Evolutionary conservation across 2,888 invertebrate genomes (phyloP), one percentile per base, ranked within the genome.

Genomic region (Cenopis cana): DNA sequence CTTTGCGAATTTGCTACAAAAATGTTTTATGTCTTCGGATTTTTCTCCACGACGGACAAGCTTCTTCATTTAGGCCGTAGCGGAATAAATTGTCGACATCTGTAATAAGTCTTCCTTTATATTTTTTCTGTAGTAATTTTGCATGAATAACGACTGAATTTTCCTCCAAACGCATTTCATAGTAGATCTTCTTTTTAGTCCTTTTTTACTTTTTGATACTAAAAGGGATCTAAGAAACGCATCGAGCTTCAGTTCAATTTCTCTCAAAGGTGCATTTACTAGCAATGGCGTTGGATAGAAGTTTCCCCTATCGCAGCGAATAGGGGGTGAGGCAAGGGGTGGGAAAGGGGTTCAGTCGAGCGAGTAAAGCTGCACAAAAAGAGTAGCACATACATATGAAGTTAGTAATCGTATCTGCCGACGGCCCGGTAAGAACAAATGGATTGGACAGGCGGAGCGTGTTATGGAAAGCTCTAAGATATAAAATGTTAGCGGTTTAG

Each of bases 351-450:
- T 64, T 64, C 52, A 64, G 64, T 54, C 52, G 36, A 46, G 52
- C 59, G 66, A 71, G 70, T 66, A 71, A 71, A 71, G 60, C 71
- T 66, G 71, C 56, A 65, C 65, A 70, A 70, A 70, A 70, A 70
- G 70, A 70, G 65, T 70, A 70, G 65, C 70, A 70, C 70, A 71
- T 71, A 71, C 71, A 71, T 71, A 71, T 71, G 67, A 71, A 71
- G 71, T 67, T 67, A 71, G 71, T 67, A 71, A 71, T 67, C 67
- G 71, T 61, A 71, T 67, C 71, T 70, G 71, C 71, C 71, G 71
- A 66, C 70, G 70, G 70, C 65, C 70, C 70, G 65, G 65, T 70
- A 70, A 70, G 71, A 71, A 67, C 66, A 71, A 71, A 71, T 71
- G 71, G 71, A 71, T 71, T 67, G 71, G 71, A 71, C 71, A 71